Evolutionary conservation across 2,797 vertebrate genomes (phyloP).

Genomic region (Salarias fasciatus): DNA sequence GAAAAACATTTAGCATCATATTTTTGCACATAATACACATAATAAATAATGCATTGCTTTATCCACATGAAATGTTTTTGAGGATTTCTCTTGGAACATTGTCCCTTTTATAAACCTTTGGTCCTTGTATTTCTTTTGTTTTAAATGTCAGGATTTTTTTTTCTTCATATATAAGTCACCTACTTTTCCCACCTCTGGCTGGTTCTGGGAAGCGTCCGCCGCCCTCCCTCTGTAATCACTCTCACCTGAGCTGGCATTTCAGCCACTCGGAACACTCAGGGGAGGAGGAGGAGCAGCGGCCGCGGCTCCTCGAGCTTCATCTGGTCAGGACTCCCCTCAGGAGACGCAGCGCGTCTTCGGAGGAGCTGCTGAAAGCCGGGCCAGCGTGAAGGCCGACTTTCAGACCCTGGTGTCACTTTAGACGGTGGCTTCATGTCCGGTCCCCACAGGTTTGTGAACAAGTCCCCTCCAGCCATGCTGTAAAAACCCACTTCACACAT

Average conservation of each 20-base stretch:
- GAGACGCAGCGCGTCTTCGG: slow-evolving; percentile 49
- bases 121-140: slow-evolving; percentile 8
- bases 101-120: slow-evolving; percentile 5
- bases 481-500: slow-evolving; percentile 77
- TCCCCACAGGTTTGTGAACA: slow-evolving; percentile 62
- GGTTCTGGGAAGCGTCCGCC: slow-evolving; percentile 18
- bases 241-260: slow-evolving; percentile 44
- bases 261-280: slow-evolving; percentile 35
- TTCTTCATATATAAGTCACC: too few species aligned
- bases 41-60: too few species aligned
- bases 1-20: too few species aligned
- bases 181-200: neutral
- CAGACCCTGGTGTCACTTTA: slow-evolving; percentile 56
- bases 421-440: slow-evolving; percentile 51
- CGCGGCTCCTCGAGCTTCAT: slow-evolving; percentile 11
- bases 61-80: too few species aligned
- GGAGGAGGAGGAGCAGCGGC: slow-evolving; percentile 17
- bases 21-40: too few species aligned
- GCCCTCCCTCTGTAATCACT: slow-evolving; percentile 31
- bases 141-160: too few species aligned
- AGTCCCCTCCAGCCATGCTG: slow-evolving; percentile 60
- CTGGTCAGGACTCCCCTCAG: slow-evolving; percentile 48
- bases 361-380: slow-evolving; percentile 60
- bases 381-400: slow-evolving; percentile 54
- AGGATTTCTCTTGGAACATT: neutral